phyloP scores from a whole-genome alignment of 2,113 vertebrate species.

The Nansenia antarctica region DNA sequence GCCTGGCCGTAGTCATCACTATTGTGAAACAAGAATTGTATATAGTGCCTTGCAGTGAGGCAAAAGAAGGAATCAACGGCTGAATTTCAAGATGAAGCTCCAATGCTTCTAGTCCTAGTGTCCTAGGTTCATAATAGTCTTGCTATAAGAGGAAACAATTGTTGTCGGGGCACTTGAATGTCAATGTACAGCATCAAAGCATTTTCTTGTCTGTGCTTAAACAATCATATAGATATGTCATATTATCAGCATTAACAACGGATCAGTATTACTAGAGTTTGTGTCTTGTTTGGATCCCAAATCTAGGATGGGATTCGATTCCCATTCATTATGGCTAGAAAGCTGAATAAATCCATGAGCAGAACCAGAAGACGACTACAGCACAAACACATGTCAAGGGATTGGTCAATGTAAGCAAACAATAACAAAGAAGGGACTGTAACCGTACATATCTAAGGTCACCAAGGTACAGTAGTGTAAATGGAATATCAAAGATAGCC shows the following conservation, averaged over 20 bases:
- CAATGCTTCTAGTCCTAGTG: not conserved
- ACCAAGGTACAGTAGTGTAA: slow-evolving; percentile 11
- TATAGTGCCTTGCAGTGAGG: not conserved
- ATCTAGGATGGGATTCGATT: not conserved
- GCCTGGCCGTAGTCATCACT: not conserved
- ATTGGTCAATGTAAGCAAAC: slow-evolving; percentile 7
- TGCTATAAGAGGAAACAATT: not conserved
- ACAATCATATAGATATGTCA: not conserved
- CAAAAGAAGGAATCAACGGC: too few species aligned
- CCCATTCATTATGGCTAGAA: not conserved
- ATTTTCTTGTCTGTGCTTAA: not conserved
- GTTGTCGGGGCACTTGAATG: not conserved
- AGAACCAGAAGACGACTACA: slow-evolving; percentile 27
- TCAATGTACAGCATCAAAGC: not conserved
- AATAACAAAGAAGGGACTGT: not conserved
- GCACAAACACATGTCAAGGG: not conserved
- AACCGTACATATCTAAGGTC: slow-evolving; percentile 8
- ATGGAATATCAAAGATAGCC: slow-evolving; percentile 26
- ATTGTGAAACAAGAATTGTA: not conserved
- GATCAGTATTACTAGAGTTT: not conserved
- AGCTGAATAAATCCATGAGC: slow-evolving; percentile 45
- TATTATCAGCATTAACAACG: too few species aligned
- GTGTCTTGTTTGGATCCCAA: not conserved
- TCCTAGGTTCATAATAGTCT: not conserved
- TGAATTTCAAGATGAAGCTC: not conserved